These are phyloP conservation scores for Lathamus discolor DNA, from an alignment of 2,113 vertebrate species.

Conservation along the genomic window DNA sequence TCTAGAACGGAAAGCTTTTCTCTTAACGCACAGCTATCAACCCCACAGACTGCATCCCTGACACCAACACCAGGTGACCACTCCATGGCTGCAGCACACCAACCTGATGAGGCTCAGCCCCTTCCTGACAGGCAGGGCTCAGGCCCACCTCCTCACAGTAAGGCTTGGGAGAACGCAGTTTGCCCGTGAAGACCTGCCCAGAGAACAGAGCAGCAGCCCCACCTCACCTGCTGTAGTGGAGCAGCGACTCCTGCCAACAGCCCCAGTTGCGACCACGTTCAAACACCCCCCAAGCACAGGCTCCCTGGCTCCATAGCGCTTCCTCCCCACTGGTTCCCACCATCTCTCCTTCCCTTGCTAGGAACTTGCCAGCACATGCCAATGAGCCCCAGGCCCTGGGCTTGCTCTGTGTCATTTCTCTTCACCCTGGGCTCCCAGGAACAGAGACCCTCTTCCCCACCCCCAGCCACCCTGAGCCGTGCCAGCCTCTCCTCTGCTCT, in stretches of 20 bases:
- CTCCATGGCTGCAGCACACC: neutral
- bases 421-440: neutral
- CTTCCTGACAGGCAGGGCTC: neutral
- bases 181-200: neutral
- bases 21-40: neutral
- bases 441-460: neutral
- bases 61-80: neutral
- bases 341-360: neutral
- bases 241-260: neutral
- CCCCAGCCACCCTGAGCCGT: neutral
- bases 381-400: neutral
- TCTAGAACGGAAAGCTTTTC: neutral
- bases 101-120: neutral
- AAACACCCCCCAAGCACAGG: neutral
- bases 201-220: neutral
- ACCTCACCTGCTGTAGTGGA: neutral
- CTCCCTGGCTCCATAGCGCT: neutral
- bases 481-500: neutral
- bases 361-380: neutral
- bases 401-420: neutral
- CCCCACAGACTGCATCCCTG: neutral
- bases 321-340: neutral
- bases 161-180: neutral
- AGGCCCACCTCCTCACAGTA: neutral
- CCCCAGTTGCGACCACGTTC: rapidly evolving